phyloP scores from a whole-genome alignment of 2,113 vertebrate genomes.

The Catagonus wagneri region DNA sequence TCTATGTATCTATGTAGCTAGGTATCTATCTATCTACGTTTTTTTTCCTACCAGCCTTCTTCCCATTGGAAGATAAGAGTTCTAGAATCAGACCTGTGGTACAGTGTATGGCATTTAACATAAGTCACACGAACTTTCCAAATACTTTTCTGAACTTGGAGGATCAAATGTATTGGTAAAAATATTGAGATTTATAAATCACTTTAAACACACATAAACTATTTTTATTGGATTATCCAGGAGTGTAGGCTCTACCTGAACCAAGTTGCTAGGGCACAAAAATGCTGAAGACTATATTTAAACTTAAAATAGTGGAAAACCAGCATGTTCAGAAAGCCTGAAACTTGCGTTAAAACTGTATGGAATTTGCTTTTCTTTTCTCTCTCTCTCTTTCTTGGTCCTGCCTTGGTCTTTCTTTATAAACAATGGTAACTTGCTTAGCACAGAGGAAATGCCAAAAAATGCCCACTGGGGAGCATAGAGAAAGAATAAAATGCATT shows the following conservation, averaged over 20 bases:
- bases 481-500: neutral
- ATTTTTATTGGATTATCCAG: slow-evolving; percentile 57
- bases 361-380: neutral
- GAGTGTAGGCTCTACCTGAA: slow-evolving; percentile 6
- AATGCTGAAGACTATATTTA: slow-evolving; percentile 58
- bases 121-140: slow-evolving; percentile 50
- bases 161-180: slow-evolving; percentile 23
- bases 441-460: neutral
- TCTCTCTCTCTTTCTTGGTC: neutral
- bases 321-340: neutral
- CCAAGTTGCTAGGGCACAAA: slow-evolving; percentile 43
- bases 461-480: neutral
- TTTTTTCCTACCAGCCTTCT: neutral
- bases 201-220: slow-evolving; percentile 49
- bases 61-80: neutral
- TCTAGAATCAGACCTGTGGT: neutral
- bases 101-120: neutral
- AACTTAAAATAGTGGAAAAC: slow-evolving; percentile 51
- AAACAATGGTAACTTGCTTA: slow-evolving; percentile 25
- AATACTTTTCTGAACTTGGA: slow-evolving; percentile 43
- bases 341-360: slow-evolving; percentile 20
- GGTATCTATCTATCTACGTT: too few relatives aligned
- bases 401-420: neutral
- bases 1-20: too few relatives aligned
- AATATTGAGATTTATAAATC: slow-evolving; percentile 44